Evolutionary conservation across 2,797 vertebrate species (phyloP), one percentile per base, ranked within the genome.

Genomic region (Cheirogaleus major): DNA sequence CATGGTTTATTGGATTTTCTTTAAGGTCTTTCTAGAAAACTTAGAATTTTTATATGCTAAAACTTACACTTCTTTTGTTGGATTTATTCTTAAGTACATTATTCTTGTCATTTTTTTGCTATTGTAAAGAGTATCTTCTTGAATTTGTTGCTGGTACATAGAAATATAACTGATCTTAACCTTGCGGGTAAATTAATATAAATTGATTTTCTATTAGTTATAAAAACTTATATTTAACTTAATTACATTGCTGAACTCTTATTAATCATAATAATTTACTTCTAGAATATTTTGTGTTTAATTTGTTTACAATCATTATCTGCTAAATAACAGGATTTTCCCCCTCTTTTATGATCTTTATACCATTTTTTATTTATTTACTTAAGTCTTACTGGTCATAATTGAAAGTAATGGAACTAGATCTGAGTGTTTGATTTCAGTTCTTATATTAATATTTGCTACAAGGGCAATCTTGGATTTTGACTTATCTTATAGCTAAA

Each of bases 141-240:
- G 1, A 86, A 75, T 55, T 50, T 86, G 5, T 83, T 93, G 3
- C 57, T 69, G 6, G 4, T 67, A 50, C 13, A 61, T 52, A 67
- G 35, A 95, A 72, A 83, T 50, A 1, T 95, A 83, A 89, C 70
- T 92, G n/a, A 87, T 79, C 20, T 89, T 67, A 79, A 82, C 2
- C 4, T 61, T 32, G 41, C 63, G 20, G 2, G 22, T 69, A 84
- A 93, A 90, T 45, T 73, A 45, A 63, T 69, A 57, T 57, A 55
- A 85, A 43, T 72, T 59, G 59, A 52, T 52, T 69, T 83, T 61
- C 38, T 32, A 85, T 87, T 91, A 59, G 48, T 76, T 79, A 50
- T 79, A 48, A 93, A 45, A 38, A 1, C 73, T 20, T 45, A 30
- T 65, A 57, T 61, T 86, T 57, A 84, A 84, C 20, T 79, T 85